Base-by-base conservation (phyloP, 1,140 invertebrate species). In the Trichonephila inaurata region DNA sequence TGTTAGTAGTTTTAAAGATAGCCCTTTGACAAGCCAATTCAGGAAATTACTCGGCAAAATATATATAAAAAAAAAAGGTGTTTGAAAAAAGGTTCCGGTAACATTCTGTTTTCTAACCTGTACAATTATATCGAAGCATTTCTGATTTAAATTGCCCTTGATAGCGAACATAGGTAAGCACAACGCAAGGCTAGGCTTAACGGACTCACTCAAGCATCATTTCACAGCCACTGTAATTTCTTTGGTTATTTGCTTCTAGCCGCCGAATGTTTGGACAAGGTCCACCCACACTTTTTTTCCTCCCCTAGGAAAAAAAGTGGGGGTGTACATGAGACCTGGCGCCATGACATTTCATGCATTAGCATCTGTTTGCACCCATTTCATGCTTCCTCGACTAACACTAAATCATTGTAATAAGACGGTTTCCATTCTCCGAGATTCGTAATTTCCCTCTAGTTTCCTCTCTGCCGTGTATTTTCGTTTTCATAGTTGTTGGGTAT, bases 321-420 rank as follows among this genome's bases (percentile, higher is more conserved):
- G 88, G 64, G 44, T 24, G 64, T 28, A 58, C 24, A 44, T 58
- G 21, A 28, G 24, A 33, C 44, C 72, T 82, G 89, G 89, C 89
- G 89, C 89, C 89, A 61, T 91, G 77, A 82, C 89, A 91, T 82
- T 91, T 91, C 77, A 91, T 81, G 89, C 89, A 91, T 91, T 91
- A 91, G 89, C 89, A 91, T 77, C 89, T 91, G 89, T 91, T 91
- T 91, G 89, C 89, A 82, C 5, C 89, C 72, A 91, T 91, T 91
- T 91, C 89, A 91, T 82, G 89, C 72, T 91, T 91, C 72, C 89
- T 72, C 77, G 89, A 16, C 21, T 91, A 81, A 91, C 89, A 58
- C 72, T 91, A 82, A 82, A 91, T 91, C 89, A 91, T 91, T 91
- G 89, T 91, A 91, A 91, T 91, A 82, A 91, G 89, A 60, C 77